Conservation (phyloP, 2,797 vertebrate species). For the Sciurus carolinensis region DNA sequence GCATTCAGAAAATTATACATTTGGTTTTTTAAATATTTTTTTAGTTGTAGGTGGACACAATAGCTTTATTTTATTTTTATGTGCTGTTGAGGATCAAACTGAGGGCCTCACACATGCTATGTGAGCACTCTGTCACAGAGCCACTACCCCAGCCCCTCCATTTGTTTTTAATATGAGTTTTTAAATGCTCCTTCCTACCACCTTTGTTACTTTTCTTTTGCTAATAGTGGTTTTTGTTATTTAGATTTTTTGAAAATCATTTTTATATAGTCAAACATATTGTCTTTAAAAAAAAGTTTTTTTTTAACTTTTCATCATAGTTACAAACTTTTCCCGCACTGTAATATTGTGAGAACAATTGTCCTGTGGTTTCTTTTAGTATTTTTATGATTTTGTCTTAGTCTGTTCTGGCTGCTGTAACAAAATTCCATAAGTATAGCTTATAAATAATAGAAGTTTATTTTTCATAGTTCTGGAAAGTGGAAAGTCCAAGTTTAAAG, state of each 20-base stretch:
- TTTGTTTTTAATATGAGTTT: conserved; percentile 29
- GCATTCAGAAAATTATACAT: neutral
- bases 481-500: conserved; percentile 5
- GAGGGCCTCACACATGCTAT: too few species aligned
- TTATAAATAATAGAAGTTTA: neutral
- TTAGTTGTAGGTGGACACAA: too few species aligned
- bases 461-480: neutral
- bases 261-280: neutral
- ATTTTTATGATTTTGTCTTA: conserved; percentile 65
- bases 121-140: too few species aligned
- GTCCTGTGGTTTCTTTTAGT: conserved; percentile 23
- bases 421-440: neutral
- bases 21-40: too few species aligned
- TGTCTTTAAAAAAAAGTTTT: neutral
- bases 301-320: conserved; percentile 47
- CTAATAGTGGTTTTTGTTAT: conserved; percentile 9
- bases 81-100: too few species aligned
- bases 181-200: neutral
- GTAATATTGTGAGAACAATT: conserved; percentile 3
- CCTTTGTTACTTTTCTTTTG: neutral
- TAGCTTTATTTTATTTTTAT: too few species aligned
- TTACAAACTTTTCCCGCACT: conserved; percentile 17
- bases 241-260: neutral
- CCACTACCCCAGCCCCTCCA: too few species aligned
- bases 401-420: neutral